Percentiles rank a stretch among this genome's conserved stretches.
phyloP scores from a whole-genome alignment of 2,113 vertebrate species.

The Ochotona curzoniae region DNA sequence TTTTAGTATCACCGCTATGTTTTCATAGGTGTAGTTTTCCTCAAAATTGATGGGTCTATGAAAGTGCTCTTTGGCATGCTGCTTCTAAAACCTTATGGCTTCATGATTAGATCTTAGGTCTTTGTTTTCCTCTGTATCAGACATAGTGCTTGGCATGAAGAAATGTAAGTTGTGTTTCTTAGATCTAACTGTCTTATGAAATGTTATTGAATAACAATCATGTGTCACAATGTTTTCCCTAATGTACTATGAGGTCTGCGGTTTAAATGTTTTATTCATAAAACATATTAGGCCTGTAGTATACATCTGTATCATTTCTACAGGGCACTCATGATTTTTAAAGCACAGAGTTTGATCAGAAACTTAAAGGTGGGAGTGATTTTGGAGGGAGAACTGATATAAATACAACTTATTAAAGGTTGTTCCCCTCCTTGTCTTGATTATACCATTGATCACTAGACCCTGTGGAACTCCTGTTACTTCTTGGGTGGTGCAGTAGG shows the following conservation, averaged over 20 bases:
- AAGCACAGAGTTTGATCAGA: background rate
- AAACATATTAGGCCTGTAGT: background rate
- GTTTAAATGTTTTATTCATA: background rate
- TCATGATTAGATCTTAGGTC: background rate
- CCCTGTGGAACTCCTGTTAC: too few relatives aligned
- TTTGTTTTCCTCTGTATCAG: background rate
- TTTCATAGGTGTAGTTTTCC: background rate
- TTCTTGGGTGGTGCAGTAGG: background rate
- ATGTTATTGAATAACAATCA: background rate
- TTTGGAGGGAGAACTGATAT: background rate
- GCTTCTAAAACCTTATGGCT: background rate
- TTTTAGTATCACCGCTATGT: slow-evolving; percentile 8
- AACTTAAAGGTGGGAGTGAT: background rate
- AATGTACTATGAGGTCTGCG: background rate
- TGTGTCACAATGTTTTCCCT: background rate
- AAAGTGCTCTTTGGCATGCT: background rate
- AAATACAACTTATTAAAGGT: background rate
- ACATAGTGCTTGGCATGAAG: background rate
- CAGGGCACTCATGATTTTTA: background rate
- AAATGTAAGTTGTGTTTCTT: background rate
- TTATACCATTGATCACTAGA: background rate
- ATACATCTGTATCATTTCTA: background rate
- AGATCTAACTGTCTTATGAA: background rate
- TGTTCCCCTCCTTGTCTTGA: background rate
- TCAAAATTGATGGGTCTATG: background rate